Evolutionary conservation across 2,113 vertebrate genomes (phyloP), one percentile per base, ranked within the genome.

Genomic region (Pao palembangensis): DNA sequence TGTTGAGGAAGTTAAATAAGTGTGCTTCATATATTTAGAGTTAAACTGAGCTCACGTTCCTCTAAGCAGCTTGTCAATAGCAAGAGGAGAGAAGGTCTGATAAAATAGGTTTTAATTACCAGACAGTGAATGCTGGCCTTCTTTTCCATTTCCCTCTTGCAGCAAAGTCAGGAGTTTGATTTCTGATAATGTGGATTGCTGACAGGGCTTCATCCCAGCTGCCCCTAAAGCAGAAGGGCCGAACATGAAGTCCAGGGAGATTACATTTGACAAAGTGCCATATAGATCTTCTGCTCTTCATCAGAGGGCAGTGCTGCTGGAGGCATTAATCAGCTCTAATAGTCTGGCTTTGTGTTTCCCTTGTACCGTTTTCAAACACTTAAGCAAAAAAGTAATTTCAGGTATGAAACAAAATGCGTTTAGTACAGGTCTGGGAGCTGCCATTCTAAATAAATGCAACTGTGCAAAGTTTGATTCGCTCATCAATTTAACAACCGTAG

Each of bases 21-120:
- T 88, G 87, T 85, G 90, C 87, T 89, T 92, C 91, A 70, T 92
- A 91, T 92, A 87, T 94, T 90, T 90, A 69, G 85, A 94, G 90
- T 93, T 90, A 90, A 91, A 92, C 82, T 84, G 88, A 90, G 90
- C 91, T 93, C 91, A 87, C 89, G 92, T 89, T 87, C 73, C 75
- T 76, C 88, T 90, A 81, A 82, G 71, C 81, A 85, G 86, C 87
- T 85, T 87, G 89, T 95, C 94, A 81, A 94, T 95, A 92, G 19
- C 61, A 73, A 71, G 85, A 70, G 80, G 84, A 88, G 69, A 74
- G 23, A 55, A 69, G 34, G 80, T 70, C 88, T 94, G 94, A 94
- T 95, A 91, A 95, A 96, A 94, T 86, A 87, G 85, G 85, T 95
- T 94, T 98, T 98, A 97, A 96, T 96, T 95, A 98, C 93, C 91